phyloP scores from a whole-genome alignment of 2,113 vertebrate genomes.

The Protomyctophum bolini region DNA sequence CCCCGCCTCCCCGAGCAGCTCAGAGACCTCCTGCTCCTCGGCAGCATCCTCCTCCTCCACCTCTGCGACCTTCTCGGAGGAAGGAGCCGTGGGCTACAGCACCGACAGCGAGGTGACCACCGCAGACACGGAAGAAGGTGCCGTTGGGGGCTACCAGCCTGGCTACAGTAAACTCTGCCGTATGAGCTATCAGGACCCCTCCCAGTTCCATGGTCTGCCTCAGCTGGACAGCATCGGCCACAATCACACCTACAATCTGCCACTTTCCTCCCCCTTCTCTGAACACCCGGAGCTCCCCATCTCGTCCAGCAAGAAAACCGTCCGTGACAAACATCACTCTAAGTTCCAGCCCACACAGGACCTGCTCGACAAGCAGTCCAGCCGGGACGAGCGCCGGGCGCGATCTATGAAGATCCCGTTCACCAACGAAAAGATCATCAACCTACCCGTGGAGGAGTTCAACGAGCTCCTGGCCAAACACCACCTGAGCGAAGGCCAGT shows the following conservation, averaged over 20 bases:
- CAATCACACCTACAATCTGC: constrained; percentile 98
- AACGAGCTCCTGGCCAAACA: constrained; percentile 97
- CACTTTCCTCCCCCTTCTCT: constrained; percentile 71
- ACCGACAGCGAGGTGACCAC: constrained; percentile 90
- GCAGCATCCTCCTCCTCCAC: constrained; percentile 86
- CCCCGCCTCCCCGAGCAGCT: constrained; percentile 95
- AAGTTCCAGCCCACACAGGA: constrained; percentile 77
- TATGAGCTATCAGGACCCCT: constrained; percentile 96
- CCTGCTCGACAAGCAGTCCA: constrained; percentile 91
- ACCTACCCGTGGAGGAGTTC: constrained; percentile 97
- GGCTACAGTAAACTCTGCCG: constrained; percentile 97
- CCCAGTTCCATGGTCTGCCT: constrained; percentile 88
- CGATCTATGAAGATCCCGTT: constrained; percentile 98
- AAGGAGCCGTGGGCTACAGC: constrained; percentile 96
- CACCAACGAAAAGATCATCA: constrained; percentile 97
- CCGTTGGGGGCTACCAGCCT: constrained; percentile 90
- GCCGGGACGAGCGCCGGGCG: constrained; percentile 93
- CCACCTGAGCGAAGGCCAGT: constrained; percentile 93
- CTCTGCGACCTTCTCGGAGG: constrained; percentile 92
- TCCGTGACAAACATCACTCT: constrained; percentile 81
- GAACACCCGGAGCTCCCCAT: constrained; percentile 79
- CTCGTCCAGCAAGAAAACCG: constrained; percentile 80
- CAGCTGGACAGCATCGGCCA: constrained; percentile 93
- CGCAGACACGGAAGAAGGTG: constrained; percentile 90
- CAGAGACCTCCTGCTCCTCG: constrained; percentile 90